Evolutionary conservation across 2,888 invertebrate species (phyloP).

Genomic region (Noctua janthina): DNA sequence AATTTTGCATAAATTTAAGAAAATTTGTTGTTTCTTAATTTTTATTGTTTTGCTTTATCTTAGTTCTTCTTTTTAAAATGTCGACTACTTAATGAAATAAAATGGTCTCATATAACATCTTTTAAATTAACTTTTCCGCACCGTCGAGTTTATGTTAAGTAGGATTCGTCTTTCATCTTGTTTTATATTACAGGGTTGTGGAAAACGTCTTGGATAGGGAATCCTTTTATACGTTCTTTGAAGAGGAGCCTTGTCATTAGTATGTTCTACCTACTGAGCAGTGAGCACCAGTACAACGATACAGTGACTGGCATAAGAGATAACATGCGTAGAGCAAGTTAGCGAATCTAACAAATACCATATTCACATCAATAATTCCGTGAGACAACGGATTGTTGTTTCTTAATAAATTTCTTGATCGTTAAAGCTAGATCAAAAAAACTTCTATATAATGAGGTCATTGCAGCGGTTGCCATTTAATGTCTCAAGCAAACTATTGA

Average conservation of each 20-base stretch:
- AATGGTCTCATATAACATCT: slow-evolving; percentile 71
- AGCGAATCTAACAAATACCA: neutral
- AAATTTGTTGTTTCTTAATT: neutral
- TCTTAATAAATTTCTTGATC: slow-evolving; percentile 63
- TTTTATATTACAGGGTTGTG: slow-evolving; percentile 78
- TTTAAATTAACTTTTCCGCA: slow-evolving; percentile 73
- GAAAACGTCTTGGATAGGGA: slow-evolving; percentile 68
- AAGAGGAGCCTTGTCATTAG: slow-evolving; percentile 57
- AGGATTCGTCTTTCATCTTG: slow-evolving; percentile 81
- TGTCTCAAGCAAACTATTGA: slow-evolving; percentile 88
- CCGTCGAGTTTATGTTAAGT: slow-evolving; percentile 80
- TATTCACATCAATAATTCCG: neutral
- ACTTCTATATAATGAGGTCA: slow-evolving; percentile 88
- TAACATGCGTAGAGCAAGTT: neutral
- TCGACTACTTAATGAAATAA: slow-evolving; percentile 70
- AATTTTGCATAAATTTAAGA: slow-evolving; percentile 8
- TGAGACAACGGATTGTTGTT: neutral
- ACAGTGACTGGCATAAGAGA: slow-evolving; percentile 27
- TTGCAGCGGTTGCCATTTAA: slow-evolving; percentile 89
- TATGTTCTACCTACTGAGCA: neutral
- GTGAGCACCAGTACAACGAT: slow-evolving; percentile 22
- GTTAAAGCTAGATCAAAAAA: slow-evolving; percentile 76
- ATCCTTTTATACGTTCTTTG: slow-evolving; percentile 67
- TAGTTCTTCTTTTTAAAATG: slow-evolving; percentile 68
- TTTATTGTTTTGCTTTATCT: slow-evolving; percentile 35